phyloP scores from a whole-genome alignment of 2,113 vertebrate genomes.

The Chaenogobius annularis region DNA sequence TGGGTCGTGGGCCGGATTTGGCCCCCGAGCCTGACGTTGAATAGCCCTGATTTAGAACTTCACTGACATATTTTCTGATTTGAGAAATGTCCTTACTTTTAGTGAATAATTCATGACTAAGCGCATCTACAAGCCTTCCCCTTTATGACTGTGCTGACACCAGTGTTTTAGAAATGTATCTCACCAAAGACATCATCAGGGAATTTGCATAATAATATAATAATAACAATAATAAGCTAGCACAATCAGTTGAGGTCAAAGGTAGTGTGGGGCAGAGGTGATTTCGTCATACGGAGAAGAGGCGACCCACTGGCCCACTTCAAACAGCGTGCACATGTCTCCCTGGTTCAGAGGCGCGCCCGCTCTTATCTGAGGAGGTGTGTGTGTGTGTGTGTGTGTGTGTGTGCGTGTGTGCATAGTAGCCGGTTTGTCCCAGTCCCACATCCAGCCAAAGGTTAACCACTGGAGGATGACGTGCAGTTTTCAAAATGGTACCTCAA shows the following conservation, averaged over 20 bases:
- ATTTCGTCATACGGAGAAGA: neutral
- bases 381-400: neutral
- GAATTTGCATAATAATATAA: conserved; percentile 17
- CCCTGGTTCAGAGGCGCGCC: conserved; percentile 26
- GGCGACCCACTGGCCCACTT: conserved; percentile 29
- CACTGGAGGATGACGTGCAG: conserved; percentile 13
- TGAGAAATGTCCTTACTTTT: neutral
- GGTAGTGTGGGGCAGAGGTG: neutral
- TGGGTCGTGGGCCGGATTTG: too few species aligned
- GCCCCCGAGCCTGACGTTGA: too few species aligned
- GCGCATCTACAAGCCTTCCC: neutral
- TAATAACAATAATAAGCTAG: too few species aligned
- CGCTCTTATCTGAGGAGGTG: conserved; percentile 21
- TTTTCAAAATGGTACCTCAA: conserved; percentile 30
- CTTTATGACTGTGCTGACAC: neutral
- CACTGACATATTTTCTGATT: neutral
- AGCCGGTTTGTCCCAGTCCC: neutral
- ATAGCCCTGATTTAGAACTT: too few species aligned
- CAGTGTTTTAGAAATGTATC: neutral
- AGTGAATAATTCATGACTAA: neutral
- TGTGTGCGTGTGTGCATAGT: neutral
- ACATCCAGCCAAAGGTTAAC: conserved; percentile 36
- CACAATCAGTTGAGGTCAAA: neutral
- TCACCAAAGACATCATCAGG: neutral
- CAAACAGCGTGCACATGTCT: neutral